phyloP scores from a whole-genome alignment of 2,113 vertebrate genomes.

The Alectura lathami region DNA sequence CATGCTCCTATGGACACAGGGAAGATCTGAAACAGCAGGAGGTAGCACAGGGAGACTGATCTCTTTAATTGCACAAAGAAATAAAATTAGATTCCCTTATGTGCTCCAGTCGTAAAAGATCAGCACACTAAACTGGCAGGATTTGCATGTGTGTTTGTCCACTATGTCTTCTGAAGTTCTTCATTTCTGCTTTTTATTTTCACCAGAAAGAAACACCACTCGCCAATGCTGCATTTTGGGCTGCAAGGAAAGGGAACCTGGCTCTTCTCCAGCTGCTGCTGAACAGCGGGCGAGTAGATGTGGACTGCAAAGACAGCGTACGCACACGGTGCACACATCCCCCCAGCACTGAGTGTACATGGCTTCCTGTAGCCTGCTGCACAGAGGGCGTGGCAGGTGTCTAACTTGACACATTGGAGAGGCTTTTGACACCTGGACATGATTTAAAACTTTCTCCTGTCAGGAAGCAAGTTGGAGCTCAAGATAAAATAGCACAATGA shows the following conservation, averaged over 20 bases:
- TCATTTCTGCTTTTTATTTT: not conserved
- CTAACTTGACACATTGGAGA: not conserved
- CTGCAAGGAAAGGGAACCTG: conserved; percentile 92
- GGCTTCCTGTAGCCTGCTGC: not conserved
- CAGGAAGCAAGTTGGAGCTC: not conserved
- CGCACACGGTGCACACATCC: conserved; percentile 67
- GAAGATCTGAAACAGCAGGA: not conserved
- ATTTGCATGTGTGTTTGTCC: not conserved
- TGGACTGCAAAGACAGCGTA: conserved; percentile 98
- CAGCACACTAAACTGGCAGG: not conserved
- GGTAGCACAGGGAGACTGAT: not conserved
- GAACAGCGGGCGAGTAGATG: conserved; percentile 94
- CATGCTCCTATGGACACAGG: not conserved
- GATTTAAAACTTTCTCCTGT: conserved; percentile 40
- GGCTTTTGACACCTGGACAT: not conserved
- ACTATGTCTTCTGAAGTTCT: not conserved
- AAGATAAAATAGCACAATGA: not conserved
- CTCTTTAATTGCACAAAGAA: not conserved
- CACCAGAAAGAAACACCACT: conserved; percentile 96
- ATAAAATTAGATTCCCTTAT: not conserved
- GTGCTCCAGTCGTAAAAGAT: not conserved
- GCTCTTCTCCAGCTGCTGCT: conserved; percentile 92
- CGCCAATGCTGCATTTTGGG: conserved; percentile 97
- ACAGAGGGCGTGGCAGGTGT: not conserved
- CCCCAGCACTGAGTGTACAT: conserved; percentile 18